Conservation (phyloP, 2,888 invertebrate species). For the Tenthredo mesomela region DNA sequence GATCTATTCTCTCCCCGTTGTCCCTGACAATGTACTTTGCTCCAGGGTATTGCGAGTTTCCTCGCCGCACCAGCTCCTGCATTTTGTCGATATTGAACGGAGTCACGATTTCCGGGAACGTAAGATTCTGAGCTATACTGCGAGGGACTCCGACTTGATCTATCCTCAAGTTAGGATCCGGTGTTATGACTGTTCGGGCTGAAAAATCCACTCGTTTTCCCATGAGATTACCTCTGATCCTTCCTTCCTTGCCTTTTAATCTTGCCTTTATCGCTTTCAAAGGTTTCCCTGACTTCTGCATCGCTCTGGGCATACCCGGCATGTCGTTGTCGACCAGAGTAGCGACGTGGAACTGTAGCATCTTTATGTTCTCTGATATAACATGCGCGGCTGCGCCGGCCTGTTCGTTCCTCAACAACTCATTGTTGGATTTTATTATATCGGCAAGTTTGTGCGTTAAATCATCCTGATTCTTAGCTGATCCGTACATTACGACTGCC, state of each 20-base stretch:
- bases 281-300: constrained; percentile 99
- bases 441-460: constrained; percentile 99
- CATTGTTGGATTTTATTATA: constrained; percentile 99
- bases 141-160: constrained; percentile 99
- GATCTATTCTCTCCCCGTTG: constrained; percentile 98
- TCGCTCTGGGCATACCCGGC: constrained; percentile 98
- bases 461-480: constrained; percentile 99
- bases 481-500: constrained; percentile 99
- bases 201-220: constrained; percentile 99
- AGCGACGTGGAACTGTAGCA: constrained; percentile 99
- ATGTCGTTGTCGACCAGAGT: constrained; percentile 99
- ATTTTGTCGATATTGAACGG: constrained; percentile 98
- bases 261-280: constrained; percentile 98
- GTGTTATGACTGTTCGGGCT: constrained; percentile 98
- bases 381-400: constrained; percentile 99
- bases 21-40: constrained; percentile 99
- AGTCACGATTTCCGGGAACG: constrained; percentile 99
- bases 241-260: constrained; percentile 98
- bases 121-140: constrained; percentile 99
- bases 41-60: constrained; percentile 99
- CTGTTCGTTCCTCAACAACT: constrained; percentile 95
- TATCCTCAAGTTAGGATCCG: constrained; percentile 96
- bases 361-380: constrained; percentile 96
- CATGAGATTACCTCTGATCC: constrained; percentile 99
- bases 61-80: constrained; percentile 96